phyloP scores from a whole-genome alignment of 2,888 invertebrate genomes.

The Xestia sexstrigata region DNA sequence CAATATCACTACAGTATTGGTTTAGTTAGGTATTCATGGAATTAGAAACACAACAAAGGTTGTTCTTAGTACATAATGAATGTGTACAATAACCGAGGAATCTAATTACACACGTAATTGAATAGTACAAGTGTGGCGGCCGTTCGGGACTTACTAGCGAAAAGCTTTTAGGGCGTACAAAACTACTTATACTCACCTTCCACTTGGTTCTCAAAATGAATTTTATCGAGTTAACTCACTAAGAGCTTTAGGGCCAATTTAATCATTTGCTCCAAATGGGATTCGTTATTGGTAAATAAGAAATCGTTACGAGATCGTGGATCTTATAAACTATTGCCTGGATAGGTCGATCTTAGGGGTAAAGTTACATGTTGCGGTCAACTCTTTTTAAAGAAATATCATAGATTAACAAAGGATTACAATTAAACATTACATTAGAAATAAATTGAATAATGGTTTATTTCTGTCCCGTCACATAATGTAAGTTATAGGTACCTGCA shows the following conservation, averaged over 20 bases:
- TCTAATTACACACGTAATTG: slow-evolving; percentile 75
- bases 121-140: slow-evolving; percentile 74
- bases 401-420: too few relatives aligned
- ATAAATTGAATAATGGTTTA: slow-evolving; percentile 1
- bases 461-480: slow-evolving; percentile 12
- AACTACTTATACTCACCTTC: slow-evolving; percentile 79
- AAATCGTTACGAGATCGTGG: slow-evolving; percentile 36
- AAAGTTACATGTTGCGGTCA: neutral
- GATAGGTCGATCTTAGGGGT: slow-evolving; percentile 1
- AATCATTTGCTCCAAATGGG: slow-evolving; percentile 76
- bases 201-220: slow-evolving; percentile 77
- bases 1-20: slow-evolving; percentile 36
- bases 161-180: slow-evolving; percentile 82
- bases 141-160: slow-evolving; percentile 71
- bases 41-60: slow-evolving; percentile 11
- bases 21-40: slow-evolving; percentile 29
- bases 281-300: slow-evolving; percentile 63
- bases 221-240: slow-evolving; percentile 80
- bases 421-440: neutral
- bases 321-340: slow-evolving; percentile 18
- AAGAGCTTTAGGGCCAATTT: slow-evolving; percentile 79
- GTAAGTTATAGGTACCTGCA: slow-evolving; percentile 15
- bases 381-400: neutral
- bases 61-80: slow-evolving; percentile 46
- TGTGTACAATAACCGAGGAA: slow-evolving; percentile 63